Percentiles rank a stretch among this genome's conserved stretches.
These are phyloP conservation scores for Thysanoteuthis rhombus DNA, from an alignment of 2,888 invertebrate species.

Conservation along the genomic window DNA sequence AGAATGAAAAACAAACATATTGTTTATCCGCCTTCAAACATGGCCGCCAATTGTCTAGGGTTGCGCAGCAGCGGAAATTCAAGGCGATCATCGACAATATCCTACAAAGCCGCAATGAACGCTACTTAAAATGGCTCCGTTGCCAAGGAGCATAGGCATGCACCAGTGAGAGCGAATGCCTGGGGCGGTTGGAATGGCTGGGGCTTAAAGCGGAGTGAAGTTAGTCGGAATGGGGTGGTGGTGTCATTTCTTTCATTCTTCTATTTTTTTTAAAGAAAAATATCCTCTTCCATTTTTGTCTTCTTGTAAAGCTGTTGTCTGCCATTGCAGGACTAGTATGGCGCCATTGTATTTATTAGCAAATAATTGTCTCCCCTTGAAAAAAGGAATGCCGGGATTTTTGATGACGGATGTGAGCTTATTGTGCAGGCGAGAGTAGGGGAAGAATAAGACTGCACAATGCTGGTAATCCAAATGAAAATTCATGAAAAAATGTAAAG, in stretches of 20 bases:
- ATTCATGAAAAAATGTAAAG: no score
- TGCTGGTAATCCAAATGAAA: no score
- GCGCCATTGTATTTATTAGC: not conserved
- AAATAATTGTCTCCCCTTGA: slow-evolving; percentile 12
- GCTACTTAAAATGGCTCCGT: not conserved
- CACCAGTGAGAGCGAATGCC: not conserved
- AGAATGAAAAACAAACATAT: not conserved
- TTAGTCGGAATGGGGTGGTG: no score
- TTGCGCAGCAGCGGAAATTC: not conserved
- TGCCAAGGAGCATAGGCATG: not conserved
- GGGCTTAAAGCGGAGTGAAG: not conserved
- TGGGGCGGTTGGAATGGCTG: not conserved
- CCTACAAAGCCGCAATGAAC: not conserved
- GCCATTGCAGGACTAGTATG: not conserved
- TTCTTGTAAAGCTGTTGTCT: not conserved
- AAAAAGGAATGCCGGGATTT: not conserved
- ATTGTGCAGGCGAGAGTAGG: not conserved
- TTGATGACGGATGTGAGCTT: not conserved
- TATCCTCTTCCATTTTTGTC: not conserved
- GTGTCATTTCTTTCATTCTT: no score
- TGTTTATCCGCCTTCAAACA: not conserved
- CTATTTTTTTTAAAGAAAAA: no score
- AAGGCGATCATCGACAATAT: not conserved
- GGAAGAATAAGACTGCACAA: not conserved
- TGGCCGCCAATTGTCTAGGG: not conserved